Evolutionary conservation across 1,140 invertebrate species (phyloP), one percentile per base, ranked within the genome.

Genomic region (Palaemon carinicauda): DNA sequence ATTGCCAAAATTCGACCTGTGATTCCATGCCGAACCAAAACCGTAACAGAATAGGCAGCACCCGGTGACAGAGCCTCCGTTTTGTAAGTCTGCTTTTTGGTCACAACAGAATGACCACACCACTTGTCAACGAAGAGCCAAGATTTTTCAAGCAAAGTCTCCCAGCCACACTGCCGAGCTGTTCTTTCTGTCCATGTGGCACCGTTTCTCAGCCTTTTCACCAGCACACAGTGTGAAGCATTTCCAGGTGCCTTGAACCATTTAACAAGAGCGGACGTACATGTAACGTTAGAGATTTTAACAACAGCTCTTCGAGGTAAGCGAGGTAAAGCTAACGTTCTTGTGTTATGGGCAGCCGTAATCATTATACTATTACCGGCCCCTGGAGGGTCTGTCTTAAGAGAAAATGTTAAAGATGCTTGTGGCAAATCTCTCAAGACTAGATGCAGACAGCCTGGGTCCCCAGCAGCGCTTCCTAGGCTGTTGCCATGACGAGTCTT

Each of bases 81-180:
- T 4, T 54, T 80, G 51, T 80, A 52, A 14, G 52, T 29, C 19
- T 86, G 75, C 21, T 50, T 77, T 60, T 65, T 51, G 9, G 60
- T 33, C 2, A 21, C 31, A 4, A 52, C 50, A n/a, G 84, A 78
- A 7, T 31, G 41, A 51, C 77, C 69, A 52, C 84, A 86, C 75
- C 77, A 86, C 65, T 69, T 33, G 60, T 54, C 60, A 17, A 50
- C 84, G 54, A 52, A 73, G 12, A 31, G 24, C 3, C 56, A 50
- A 21, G 21, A 4, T 7, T 73, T 31, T 29, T 69, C 60, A 7
- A 86, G 75, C 10, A 51, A 60, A 33, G 77, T 41, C 51, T 74
- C 65, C 84, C 84, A 86, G 9, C 75, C 84, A 41, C 84, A 86
- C 77, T 86, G 84, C 1, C 31, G 41, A 9, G 84, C 60, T 14